phyloP scores from a whole-genome alignment of 2,113 vertebrate species.

The Leiothrix lutea region DNA sequence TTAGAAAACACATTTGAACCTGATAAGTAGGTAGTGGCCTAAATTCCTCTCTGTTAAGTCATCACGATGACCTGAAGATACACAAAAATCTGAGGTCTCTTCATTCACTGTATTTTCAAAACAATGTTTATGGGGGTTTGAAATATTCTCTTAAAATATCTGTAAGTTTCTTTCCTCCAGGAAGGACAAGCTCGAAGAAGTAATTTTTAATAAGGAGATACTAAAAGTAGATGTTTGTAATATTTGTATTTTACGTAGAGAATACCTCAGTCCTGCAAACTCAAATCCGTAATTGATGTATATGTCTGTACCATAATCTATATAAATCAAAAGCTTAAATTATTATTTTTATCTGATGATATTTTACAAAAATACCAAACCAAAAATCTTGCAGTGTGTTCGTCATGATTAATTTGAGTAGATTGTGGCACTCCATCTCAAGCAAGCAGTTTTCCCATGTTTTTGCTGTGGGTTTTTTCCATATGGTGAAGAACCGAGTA shows the following conservation, averaged over 20 bases:
- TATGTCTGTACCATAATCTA: neutral
- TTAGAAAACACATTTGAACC: neutral
- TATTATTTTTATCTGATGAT: neutral
- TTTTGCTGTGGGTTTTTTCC: neutral
- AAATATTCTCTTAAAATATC: neutral
- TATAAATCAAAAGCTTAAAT: neutral
- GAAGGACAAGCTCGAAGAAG: neutral
- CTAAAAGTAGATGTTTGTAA: neutral
- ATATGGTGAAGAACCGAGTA: neutral
- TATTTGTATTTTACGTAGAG: neutral
- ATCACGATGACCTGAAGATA: neutral
- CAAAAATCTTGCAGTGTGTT: neutral
- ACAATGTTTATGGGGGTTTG: neutral
- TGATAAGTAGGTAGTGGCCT: neutral
- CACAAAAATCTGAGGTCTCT: neutral
- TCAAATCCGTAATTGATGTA: neutral
- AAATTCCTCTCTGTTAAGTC: neutral
- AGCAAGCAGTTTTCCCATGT: neutral
- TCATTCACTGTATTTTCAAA: neutral
- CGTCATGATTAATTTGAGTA: neutral
- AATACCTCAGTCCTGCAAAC: neutral
- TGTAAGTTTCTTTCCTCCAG: neutral
- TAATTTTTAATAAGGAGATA: neutral
- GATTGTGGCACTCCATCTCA: neutral
- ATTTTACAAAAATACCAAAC: neutral